These are phyloP conservation scores for Eumerus sabulonum DNA, from an alignment of 2,888 invertebrate genomes.

Conservation along the genomic window DNA sequence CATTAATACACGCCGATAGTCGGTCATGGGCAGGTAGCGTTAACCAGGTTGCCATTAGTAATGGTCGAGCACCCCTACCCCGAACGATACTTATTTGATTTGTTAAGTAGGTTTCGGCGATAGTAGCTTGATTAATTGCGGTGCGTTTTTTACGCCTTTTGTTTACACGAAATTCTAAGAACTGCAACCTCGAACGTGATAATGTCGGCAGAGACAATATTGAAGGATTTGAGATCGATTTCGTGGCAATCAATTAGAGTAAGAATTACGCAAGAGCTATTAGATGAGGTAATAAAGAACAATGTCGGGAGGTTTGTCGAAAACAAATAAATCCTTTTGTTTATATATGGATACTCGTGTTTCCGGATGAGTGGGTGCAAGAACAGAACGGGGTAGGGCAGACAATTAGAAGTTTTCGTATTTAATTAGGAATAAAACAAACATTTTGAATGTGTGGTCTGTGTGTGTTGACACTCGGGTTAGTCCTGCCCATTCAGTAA, in stretches of 20 bases:
- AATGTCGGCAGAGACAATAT: not conserved
- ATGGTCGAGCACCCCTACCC: not conserved
- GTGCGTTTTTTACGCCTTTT: not conserved
- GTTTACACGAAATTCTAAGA: not conserved
- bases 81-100: slow-evolving; percentile 33
- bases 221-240: slow-evolving; percentile 25
- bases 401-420: too few relatives aligned
- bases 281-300: not conserved
- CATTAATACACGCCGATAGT: slow-evolving; percentile 24
- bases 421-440: too few relatives aligned
- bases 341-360: slow-evolving; percentile 5
- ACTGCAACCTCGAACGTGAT: slow-evolving; percentile 5
- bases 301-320: slow-evolving; percentile 17
- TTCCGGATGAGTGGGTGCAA: too few relatives aligned
- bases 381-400: too few relatives aligned
- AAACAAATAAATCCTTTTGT: slow-evolving; percentile 29
- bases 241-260: slow-evolving; percentile 22
- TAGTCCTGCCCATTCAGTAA: too few relatives aligned
- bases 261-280: not conserved
- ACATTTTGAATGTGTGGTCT: too few relatives aligned
- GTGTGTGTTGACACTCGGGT: too few relatives aligned
- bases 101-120: slow-evolving; percentile 9
- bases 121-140: slow-evolving; percentile 18
- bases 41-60: not conserved
- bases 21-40: not conserved